Evolutionary conservation across 2,888 invertebrate genomes (phyloP).

Genomic region (Hemaris fuciformis): DNA sequence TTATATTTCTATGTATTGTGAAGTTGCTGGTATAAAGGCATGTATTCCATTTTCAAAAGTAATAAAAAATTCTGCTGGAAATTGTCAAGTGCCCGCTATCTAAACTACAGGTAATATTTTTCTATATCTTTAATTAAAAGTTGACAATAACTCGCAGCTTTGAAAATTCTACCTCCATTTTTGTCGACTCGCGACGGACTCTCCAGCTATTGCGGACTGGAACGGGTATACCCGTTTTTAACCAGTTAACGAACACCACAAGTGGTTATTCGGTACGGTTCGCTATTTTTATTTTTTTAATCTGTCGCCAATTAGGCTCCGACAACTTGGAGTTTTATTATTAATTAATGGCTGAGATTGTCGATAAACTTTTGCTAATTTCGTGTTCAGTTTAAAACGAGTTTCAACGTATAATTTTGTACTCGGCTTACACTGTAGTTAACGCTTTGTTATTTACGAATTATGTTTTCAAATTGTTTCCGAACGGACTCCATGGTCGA

Average conservation of each 20-base stretch:
- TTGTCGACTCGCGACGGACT: background rate
- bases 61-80: background rate
- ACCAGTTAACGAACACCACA: conserved; percentile 6
- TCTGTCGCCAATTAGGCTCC: conserved; percentile 6
- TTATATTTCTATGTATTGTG: background rate
- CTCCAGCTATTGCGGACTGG: background rate
- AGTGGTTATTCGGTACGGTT: conserved; percentile 1
- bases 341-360: conserved; percentile 6
- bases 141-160: background rate
- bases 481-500: conserved; percentile 3
- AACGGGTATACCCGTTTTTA: background rate
- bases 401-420: conserved; percentile 3
- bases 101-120: background rate
- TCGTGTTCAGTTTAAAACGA: background rate
- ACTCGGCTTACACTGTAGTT: conserved; percentile 6
- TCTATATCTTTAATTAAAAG: conserved; percentile 6
- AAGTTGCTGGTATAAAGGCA: background rate
- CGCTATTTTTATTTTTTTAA: conserved; percentile 2
- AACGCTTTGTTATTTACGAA: conserved; percentile 5
- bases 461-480: conserved; percentile 4
- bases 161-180: conserved; percentile 1
- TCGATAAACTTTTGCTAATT: conserved; percentile 6
- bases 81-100: background rate
- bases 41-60: background rate
- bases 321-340: conserved; percentile 7